Evolutionary conservation across 2,888 invertebrate genomes (phyloP).

Genomic region (Platycheirus rosarum): DNA sequence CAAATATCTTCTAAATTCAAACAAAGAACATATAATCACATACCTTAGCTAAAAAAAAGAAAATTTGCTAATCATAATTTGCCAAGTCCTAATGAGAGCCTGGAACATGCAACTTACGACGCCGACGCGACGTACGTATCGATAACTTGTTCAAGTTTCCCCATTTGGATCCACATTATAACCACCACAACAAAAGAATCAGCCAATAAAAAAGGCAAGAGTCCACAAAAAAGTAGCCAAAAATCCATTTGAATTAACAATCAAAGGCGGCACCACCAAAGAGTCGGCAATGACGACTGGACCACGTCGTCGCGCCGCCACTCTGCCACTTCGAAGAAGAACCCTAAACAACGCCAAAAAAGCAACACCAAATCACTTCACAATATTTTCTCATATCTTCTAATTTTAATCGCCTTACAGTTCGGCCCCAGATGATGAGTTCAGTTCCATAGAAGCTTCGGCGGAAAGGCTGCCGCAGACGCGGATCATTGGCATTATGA

Average conservation of each 20-base stretch:
- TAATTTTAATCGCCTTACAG: conserved; percentile 73
- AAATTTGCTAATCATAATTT: conserved; percentile 68
- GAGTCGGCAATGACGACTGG: conserved; percentile 2
- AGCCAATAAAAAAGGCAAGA: background rate
- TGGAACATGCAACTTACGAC: conserved; percentile 24
- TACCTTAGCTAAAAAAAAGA: conserved; percentile 1
- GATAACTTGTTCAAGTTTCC: conserved; percentile 51
- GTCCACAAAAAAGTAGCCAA: conserved; percentile 18
- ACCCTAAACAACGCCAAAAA: conserved; percentile 33
- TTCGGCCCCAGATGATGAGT: conserved; percentile 54
- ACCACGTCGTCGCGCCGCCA: background rate
- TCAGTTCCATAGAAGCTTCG: conserved; percentile 66
- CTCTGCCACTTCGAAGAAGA: conserved; percentile 46
- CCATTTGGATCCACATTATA: conserved; percentile 14
- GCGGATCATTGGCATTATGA: conserved; percentile 69
- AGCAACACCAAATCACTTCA: conserved; percentile 64
- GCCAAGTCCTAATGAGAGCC: conserved; percentile 60
- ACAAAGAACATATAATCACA: too few species aligned
- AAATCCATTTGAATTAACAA: conserved; percentile 54
- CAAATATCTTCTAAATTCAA: too few species aligned
- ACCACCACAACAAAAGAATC: conserved; percentile 10
- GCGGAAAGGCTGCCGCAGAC: conserved; percentile 36
- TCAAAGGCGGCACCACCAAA: conserved; percentile 46
- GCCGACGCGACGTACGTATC: conserved; percentile 38
- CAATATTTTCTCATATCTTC: conserved; percentile 74